A percentile compares a stretch with the other conserved stretches of the same genome.
These are phyloP conservation scores for Drosophila histrio DNA, from an alignment of 2,888 invertebrate genomes.

Conservation along the genomic window DNA sequence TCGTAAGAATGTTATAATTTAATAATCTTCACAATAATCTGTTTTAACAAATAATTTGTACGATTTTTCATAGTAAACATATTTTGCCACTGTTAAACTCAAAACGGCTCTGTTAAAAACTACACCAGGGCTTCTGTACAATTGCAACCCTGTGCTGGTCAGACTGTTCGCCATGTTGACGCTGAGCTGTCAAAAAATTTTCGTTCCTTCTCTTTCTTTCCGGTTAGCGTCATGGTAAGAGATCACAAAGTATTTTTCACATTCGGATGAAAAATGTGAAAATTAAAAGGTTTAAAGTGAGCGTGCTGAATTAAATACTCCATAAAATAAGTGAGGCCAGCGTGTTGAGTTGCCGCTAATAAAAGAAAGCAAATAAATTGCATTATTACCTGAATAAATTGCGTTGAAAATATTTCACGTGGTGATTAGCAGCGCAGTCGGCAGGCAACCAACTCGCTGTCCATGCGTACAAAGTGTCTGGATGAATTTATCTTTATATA, in stretches of 20 bases:
- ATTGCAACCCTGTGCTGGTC: slow-evolving; percentile 49
- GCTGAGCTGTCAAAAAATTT: slow-evolving; percentile 61
- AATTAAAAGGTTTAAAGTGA: slow-evolving; percentile 56
- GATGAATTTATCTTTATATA: slow-evolving; percentile 15
- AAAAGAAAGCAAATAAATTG: slow-evolving; percentile 3
- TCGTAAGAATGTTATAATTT: background rate
- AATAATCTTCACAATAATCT: too few species aligned
- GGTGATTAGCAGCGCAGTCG: slow-evolving; percentile 30
- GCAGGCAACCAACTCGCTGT: slow-evolving; percentile 21
- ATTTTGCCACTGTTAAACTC: background rate
- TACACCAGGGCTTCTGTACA: background rate
- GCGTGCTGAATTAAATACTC: slow-evolving; percentile 41
- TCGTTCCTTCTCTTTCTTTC: slow-evolving; percentile 83
- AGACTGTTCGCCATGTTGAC: slow-evolving; percentile 63
- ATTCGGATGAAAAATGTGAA: slow-evolving; percentile 67
- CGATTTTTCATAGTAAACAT: background rate
- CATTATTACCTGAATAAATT: slow-evolving; percentile 2
- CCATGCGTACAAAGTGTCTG: slow-evolving; percentile 8
- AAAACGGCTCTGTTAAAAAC: background rate
- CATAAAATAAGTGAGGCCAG: slow-evolving; percentile 14
- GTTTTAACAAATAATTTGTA: background rate
- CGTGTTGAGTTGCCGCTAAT: slow-evolving; percentile 6
- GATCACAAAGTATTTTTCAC: slow-evolving; percentile 46
- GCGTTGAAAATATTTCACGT: slow-evolving; percentile 51
- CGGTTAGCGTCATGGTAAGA: slow-evolving; percentile 84